These are phyloP conservation scores for Semotilus atromaculatus DNA, from an alignment of 2,797 vertebrate genomes.

Conservation along the genomic window DNA sequence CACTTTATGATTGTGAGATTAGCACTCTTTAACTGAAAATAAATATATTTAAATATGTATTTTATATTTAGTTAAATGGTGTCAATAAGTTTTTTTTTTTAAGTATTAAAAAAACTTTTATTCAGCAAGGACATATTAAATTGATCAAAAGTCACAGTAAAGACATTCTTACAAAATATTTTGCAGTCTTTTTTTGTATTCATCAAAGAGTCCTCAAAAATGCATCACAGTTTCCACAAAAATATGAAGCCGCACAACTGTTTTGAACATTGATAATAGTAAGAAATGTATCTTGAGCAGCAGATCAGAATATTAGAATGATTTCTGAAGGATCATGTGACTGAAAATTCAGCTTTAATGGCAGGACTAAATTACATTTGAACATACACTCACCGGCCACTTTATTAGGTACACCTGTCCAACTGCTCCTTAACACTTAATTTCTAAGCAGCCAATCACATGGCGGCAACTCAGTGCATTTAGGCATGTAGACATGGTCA, in stretches of 20 bases:
- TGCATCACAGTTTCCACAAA: not conserved
- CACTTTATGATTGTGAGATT: not conserved
- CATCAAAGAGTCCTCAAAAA: not conserved
- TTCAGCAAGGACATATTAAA: too few relatives aligned
- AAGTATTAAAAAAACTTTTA: too few relatives aligned
- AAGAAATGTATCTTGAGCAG: not conserved
- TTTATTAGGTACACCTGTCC: too few relatives aligned
- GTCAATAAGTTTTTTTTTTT: too few relatives aligned
- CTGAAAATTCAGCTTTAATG: not conserved
- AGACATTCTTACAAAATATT: too few relatives aligned
- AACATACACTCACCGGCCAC: too few relatives aligned
- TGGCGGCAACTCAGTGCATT: too few relatives aligned
- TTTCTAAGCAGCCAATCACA: too few relatives aligned
- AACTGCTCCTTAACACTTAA: too few relatives aligned
- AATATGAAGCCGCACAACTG: not conserved
- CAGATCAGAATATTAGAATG: not conserved
- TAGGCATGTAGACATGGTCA: too few relatives aligned
- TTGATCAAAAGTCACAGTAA: too few relatives aligned
- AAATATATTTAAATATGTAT: not conserved
- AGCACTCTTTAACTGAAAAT: not conserved
- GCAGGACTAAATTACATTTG: not conserved
- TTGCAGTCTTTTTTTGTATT: not conserved
- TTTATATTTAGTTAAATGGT: too few relatives aligned
- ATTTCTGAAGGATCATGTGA: conserved; percentile 1
- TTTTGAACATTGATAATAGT: not conserved